Evolutionary conservation across 2,797 vertebrate genomes (phyloP), one percentile per base, ranked within the genome.

Genomic region (Hyperoplus immaculatus): DNA sequence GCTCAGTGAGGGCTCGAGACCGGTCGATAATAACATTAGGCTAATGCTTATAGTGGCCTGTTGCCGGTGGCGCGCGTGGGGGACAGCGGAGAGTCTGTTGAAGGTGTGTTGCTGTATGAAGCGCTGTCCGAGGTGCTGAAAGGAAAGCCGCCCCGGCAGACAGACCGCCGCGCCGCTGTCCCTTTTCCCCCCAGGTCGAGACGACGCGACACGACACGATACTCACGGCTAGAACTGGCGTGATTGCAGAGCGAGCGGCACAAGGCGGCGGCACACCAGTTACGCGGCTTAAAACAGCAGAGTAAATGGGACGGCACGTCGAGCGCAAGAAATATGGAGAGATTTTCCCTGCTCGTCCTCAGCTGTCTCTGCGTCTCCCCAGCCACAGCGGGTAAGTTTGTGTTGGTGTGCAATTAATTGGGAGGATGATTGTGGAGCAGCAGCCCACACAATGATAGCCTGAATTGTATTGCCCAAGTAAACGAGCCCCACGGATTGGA

Each of bases 341-440:
- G 85, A 80, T 88, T 92, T 83, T 77, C 83, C 61, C 87, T 94
- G 87, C 89, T 95, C 84, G 75, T 94, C 77, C 83, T 95, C 87
- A 64, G 92, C 90, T 94, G 83, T 69, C 77, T 95, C 83, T 87
- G 90, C 74, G 88, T 90, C 64, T 91, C 92, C 70, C 81, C 78
- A 77, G 93, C 93, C 82, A 69, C 86, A 49, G 93, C 93, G 72
- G 95, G 95, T 96, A 91, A 94, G 95, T 95, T 93, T 77, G 8
- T 77, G 69, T 78, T 63, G 41, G n/a, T 67, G 79, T 78, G 59
- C 59, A 10, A 64, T 5, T 8, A 8, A 50, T 29, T 29, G 46
- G 56, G 13, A 50, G 38, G 74, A 62, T 65, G 6, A 42, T 50
- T 72, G 21, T 55, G 53, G 57, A 47, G 55, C 62, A n/a, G 75